Percentiles rank a stretch among this genome's conserved stretches.
These are phyloP conservation scores for Acrocephalus scirpaceus DNA, from an alignment of 2,797 vertebrate genomes.

Conservation along the genomic window DNA sequence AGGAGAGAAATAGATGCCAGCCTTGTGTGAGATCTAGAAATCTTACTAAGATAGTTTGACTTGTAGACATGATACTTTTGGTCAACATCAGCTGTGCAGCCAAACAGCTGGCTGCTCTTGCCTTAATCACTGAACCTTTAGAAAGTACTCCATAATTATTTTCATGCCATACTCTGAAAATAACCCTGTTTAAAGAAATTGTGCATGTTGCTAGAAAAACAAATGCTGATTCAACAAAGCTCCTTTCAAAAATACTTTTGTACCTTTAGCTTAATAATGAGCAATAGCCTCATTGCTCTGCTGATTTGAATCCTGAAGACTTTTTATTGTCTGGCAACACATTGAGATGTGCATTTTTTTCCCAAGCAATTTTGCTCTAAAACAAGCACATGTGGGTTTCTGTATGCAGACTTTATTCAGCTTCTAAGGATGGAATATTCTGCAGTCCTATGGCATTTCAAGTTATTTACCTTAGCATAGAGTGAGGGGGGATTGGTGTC, in stretches of 20 bases:
- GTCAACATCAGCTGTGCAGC: conserved; percentile 25
- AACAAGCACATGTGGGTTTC: background rate
- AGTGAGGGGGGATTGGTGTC: background rate
- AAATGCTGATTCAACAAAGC: conserved; percentile 19
- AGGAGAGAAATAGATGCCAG: background rate
- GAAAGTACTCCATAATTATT: conserved; percentile 13
- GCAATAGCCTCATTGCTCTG: background rate
- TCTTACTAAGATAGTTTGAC: background rate
- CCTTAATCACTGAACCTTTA: conserved; percentile 27
- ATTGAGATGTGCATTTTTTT: background rate
- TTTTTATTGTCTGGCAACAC: background rate
- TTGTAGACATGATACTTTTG: background rate
- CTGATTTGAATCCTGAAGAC: background rate
- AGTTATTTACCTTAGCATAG: background rate
- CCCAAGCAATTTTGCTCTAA: background rate
- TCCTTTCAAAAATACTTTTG: conserved; percentile 1
- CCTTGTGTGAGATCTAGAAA: background rate
- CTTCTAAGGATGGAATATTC: background rate
- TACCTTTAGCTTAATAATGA: conserved; percentile 23
- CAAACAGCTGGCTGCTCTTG: conserved; percentile 25
- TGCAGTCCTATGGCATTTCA: background rate
- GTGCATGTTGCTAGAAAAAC: background rate
- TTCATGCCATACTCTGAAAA: background rate
- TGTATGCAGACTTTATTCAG: background rate
- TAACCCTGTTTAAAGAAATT: conserved; percentile 12